A percentile compares a stretch with the other conserved stretches of the same genome.
These are phyloP conservation scores for Apoderus coryli DNA, from an alignment of 2,888 invertebrate genomes.

Conservation along the genomic window DNA sequence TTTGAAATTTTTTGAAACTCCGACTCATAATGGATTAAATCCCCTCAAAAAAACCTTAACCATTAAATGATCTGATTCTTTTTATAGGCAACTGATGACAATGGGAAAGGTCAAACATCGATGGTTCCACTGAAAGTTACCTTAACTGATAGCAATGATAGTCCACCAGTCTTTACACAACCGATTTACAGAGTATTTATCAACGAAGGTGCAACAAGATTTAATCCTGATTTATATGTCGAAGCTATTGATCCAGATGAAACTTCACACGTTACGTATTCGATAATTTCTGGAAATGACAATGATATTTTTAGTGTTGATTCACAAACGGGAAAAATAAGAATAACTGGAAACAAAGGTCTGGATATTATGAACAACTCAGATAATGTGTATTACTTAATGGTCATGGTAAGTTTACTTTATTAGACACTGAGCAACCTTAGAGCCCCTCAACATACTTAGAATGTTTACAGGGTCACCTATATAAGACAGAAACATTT, in stretches of 20 bases:
- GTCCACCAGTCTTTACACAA: conserved; percentile 69
- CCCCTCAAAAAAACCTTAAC: no score
- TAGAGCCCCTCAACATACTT: no score
- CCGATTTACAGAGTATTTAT: conserved; percentile 65
- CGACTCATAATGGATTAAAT: no score
- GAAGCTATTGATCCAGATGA: conserved; percentile 71
- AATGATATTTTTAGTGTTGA: conserved; percentile 55
- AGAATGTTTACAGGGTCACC: no score
- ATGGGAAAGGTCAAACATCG: conserved; percentile 63
- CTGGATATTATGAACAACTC: conserved; percentile 41
- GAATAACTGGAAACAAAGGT: conserved; percentile 37
- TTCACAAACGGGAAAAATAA: conserved; percentile 50
- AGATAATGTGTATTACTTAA: conserved; percentile 44
- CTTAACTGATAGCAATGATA: conserved; percentile 77
- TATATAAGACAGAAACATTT: neutral
- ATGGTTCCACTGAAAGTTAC: conserved; percentile 68
- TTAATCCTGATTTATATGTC: conserved; percentile 60
- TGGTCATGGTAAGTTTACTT: conserved; percentile 49
- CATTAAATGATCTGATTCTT: no score
- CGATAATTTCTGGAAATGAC: conserved; percentile 47
- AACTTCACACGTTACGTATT: conserved; percentile 66
- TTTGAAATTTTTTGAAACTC: no score
- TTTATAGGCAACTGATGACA: conserved; percentile 67
- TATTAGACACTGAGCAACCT: no score
- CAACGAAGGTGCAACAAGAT: conserved; percentile 73